phyloP scores from a whole-genome alignment of 2,888 invertebrate genomes.

The Operophtera brumata region DNA sequence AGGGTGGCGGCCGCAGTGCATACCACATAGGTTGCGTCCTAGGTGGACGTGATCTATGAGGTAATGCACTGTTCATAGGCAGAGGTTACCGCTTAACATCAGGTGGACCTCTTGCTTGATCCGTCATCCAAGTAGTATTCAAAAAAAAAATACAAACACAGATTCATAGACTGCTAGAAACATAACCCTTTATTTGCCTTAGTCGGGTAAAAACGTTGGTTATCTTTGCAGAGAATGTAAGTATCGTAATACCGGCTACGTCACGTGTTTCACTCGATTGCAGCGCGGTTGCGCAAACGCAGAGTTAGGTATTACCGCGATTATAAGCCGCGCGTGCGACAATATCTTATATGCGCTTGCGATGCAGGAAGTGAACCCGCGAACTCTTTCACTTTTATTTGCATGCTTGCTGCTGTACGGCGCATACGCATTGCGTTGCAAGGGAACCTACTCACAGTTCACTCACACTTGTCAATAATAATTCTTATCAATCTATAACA shows the following conservation, averaged over 20 bases:
- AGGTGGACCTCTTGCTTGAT: too few relatives aligned
- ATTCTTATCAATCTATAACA: conserved; percentile 10
- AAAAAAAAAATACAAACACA: too few relatives aligned
- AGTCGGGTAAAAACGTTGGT: conserved; percentile 10
- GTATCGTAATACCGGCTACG: conserved; percentile 40
- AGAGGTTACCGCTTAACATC: too few relatives aligned
- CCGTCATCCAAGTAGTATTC: too few relatives aligned
- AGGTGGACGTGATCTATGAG: too few relatives aligned
- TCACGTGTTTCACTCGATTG: conserved; percentile 67
- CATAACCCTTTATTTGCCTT: too few relatives aligned
- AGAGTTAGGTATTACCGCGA: conserved; percentile 59
- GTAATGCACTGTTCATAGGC: too few relatives aligned
- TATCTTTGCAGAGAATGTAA: conserved; percentile 14
- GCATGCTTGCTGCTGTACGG: conserved; percentile 21
- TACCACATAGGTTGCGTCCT: too few relatives aligned
- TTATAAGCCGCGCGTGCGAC: conserved; percentile 71
- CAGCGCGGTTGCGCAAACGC: conserved; percentile 69
- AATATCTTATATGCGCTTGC: conserved; percentile 61
- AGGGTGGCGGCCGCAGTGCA: too few relatives aligned
- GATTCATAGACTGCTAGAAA: too few relatives aligned
- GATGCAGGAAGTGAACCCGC: conserved; percentile 63
- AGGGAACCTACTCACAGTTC: too few relatives aligned
- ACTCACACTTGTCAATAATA: background rate
- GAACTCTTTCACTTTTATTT: conserved; percentile 63
- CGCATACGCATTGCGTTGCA: background rate